phyloP scores from a whole-genome alignment of 1,140 invertebrate species.

The Solenopsis invicta region DNA sequence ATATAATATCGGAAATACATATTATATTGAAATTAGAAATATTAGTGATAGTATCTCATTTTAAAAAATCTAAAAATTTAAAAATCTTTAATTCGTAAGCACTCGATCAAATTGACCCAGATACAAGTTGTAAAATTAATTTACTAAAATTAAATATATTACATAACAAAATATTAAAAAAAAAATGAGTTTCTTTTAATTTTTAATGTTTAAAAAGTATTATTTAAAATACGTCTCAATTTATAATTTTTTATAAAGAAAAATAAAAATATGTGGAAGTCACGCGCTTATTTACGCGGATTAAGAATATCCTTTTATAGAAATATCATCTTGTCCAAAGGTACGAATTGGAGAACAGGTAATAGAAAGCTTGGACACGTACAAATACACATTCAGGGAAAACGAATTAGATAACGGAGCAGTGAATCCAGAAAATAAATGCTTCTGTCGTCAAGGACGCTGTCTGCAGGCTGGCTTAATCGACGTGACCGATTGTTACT shows the following conservation, averaged over 20 bases:
- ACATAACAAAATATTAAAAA: no score
- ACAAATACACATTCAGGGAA: constrained; percentile 91
- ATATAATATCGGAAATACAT: constrained; percentile 7
- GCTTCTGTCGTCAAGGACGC: constrained; percentile 91
- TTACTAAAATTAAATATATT: no score
- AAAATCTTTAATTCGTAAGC: no score
- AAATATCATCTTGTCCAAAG: constrained; percentile 82
- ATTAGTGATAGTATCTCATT: neutral
- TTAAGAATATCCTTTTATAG: constrained; percentile 15
- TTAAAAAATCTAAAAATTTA: neutral
- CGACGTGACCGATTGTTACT: constrained; percentile 94
- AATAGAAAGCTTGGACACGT: constrained; percentile 88
- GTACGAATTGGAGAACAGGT: constrained; percentile 88
- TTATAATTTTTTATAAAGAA: no score
- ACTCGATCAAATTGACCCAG: no score
- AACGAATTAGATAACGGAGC: constrained; percentile 93
- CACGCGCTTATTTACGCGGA: no score
- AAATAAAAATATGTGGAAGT: no score
- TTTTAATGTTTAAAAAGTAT: no score
- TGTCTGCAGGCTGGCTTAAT: constrained; percentile 91
- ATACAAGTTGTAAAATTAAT: no score
- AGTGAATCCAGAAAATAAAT: constrained; percentile 91
- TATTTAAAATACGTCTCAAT: no score
- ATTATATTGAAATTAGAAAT: neutral
- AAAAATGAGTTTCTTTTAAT: no score